Base-by-base conservation (phyloP, 2,113 vertebrate species). In the Loxodonta africana region DNA sequence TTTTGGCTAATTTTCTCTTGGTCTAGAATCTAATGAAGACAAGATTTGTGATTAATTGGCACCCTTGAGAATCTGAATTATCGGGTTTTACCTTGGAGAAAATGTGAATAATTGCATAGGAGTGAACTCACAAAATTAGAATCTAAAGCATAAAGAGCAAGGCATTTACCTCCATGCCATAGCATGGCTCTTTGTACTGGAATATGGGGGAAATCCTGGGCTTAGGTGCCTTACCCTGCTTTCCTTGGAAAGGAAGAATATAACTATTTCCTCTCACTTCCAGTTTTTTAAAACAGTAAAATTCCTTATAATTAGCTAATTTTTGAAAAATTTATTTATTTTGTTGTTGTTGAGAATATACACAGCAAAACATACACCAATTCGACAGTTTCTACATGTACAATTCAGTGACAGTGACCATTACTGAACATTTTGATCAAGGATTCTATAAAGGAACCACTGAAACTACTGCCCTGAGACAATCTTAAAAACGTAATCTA, bases 1-100 rank as follows among this genome's bases (percentile, higher is more conserved):
- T 74, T 83, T 83, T n/a, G 3, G 67, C 25, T 86, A 83, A 10
- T 89, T 94, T 92, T 90, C 18, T 94, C 18, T 12, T 91, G 28
- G 26, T 81, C 6, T 30, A 95, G 15, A 94, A 93, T 12, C 37
- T 60, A 53, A 69, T 33, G 8, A 73, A 77, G 25, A 65, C 0
- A 41, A 83, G 1, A 4, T 7, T 8, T 94, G 30, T n/a, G 18
- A 95, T 37, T 89, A 74, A 81, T 88, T 83, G 20, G 3, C 5
- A 83, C 1, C 37, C 1, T 69, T 21, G 30, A 71, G 2, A 90
- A 95, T 51, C 4, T 57, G 11, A 77, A 84, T 88, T 81, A 57
- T 37, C 23, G 37, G 30, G 4, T 92, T 14, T 37, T 37, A 37
- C 37, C 37, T 37, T 37, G 37, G 10, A 4, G 3, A 86, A 96